These are phyloP conservation scores for Tetraodon nigroviridis DNA, from an alignment of 2,113 vertebrate species.

Conservation along the genomic window DNA sequence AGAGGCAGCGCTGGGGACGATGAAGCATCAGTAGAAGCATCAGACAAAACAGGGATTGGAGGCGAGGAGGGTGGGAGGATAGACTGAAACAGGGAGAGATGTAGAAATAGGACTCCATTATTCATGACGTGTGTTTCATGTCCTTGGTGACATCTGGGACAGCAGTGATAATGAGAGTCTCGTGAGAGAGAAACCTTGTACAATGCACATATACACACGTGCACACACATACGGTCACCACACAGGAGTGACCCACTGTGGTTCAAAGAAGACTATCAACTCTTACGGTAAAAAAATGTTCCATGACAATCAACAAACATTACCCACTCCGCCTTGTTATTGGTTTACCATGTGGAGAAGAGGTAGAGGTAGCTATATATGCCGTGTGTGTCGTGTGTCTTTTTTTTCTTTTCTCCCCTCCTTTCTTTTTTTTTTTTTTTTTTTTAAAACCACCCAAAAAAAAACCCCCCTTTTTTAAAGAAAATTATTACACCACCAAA, in stretches of 20 bases:
- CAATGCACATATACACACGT: slow-evolving; percentile 33
- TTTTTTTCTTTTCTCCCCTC: too few relatives aligned
- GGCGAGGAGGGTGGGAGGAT: slow-evolving; percentile 47
- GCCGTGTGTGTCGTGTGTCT: slow-evolving; percentile 35
- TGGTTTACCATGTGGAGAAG: slow-evolving; percentile 35
- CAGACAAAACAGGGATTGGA: slow-evolving; percentile 57
- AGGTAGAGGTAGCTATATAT: slow-evolving; percentile 31
- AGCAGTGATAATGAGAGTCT: slow-evolving; percentile 78
- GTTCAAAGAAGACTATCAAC: slow-evolving; percentile 45
- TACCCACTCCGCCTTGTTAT: slow-evolving; percentile 33
- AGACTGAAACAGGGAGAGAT: slow-evolving; percentile 53
- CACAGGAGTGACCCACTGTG: slow-evolving; percentile 35
- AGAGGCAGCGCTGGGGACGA: slow-evolving; percentile 50
- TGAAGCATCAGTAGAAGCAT: slow-evolving; percentile 63
- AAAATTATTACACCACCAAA: too few relatives aligned
- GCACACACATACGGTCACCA: slow-evolving; percentile 18
- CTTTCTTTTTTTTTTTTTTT: too few relatives aligned
- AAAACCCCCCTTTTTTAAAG: too few relatives aligned
- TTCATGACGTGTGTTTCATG: slow-evolving; percentile 78
- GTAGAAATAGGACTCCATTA: slow-evolving; percentile 75
- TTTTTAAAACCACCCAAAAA: too few relatives aligned
- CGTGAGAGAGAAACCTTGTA: slow-evolving; percentile 53
- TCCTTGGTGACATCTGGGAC: slow-evolving; percentile 77
- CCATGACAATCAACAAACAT: neutral
- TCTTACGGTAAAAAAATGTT: slow-evolving; percentile 16